Evolutionary conservation across 2,797 vertebrate genomes (phyloP), one percentile per base, ranked within the genome.

Genomic region (Sebastes flavidus): DNA sequence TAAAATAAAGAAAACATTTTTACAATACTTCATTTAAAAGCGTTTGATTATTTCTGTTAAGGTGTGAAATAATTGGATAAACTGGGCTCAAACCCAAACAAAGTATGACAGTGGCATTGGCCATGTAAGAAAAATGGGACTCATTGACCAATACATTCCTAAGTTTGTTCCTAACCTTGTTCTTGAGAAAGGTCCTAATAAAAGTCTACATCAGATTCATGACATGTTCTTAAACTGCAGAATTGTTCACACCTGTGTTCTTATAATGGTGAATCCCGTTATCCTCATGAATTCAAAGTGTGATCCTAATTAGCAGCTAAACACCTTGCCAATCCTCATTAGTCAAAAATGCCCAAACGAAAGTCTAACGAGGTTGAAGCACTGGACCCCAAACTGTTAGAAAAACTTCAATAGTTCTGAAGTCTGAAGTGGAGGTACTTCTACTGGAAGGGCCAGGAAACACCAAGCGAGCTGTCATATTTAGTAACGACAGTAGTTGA

Each of bases 1-100:
- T 87, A 75, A 58, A 79, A 78, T 27, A 63, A 59, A 70, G 29
- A 59, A 66, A 70, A 55, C 56, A 32, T 24, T 74, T 74, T 78
- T 27, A 72, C 49, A 60, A 14, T 52, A 46, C 24, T 66, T 59
- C 49, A 32, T 38, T 36, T 30, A 79, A 73, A 32, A 65, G 25
- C 6, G 13, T 60, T 49, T 56, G 30, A 42, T 63, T 58, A 29
- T 55, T 49, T 76, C 14, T 46, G 11, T 58, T 42, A 2, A 52
- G 55, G 29, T 60, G 22, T 25, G 54, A 46, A 70, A 75, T 54
- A 58, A 77, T 32, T 6, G 8, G 27, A 59, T 22, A 55, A 77
- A 59, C 7, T 27, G 5, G 22, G n/a, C 5, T 58, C 20, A 75
- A 70, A 16, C 4, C 4, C 9, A 72, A 67, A 80, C 34, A 82